Evolutionary conservation across 2,113 vertebrate genomes (phyloP).

Genomic region (Scomber colias): DNA sequence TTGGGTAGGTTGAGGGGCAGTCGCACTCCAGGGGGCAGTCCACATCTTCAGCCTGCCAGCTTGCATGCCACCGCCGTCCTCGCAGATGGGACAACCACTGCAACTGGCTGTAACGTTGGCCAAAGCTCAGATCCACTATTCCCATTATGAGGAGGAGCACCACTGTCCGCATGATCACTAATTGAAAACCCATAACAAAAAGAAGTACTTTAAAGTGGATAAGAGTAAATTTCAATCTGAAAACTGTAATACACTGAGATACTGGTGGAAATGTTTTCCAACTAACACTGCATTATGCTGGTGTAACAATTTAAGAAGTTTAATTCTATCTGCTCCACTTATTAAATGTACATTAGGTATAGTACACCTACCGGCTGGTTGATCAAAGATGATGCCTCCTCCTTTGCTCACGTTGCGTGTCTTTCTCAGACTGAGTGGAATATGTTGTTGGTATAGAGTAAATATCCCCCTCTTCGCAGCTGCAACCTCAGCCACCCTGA

Average conservation of each 20-base stretch:
- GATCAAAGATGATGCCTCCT: constrained; percentile 39
- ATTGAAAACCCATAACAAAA: constrained; percentile 8
- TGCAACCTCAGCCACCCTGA: constrained; percentile 34
- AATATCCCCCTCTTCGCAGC: constrained; percentile 33
- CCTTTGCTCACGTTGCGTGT: constrained; percentile 19
- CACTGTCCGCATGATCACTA: constrained; percentile 64
- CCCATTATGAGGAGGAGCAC: constrained; percentile 61
- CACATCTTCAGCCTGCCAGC: constrained; percentile 35
- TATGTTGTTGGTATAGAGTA: constrained; percentile 48
- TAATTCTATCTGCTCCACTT: constrained; percentile 1
- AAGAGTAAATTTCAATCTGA: neutral
- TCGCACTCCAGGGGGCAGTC: constrained; percentile 95
- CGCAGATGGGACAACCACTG: constrained; percentile 72
- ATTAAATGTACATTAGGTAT: constrained; percentile 7
- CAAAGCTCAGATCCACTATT: constrained; percentile 57
- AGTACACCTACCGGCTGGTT: constrained; percentile 53
- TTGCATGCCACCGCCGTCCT: constrained; percentile 27
- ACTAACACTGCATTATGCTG: neutral
- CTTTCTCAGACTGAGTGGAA: constrained; percentile 56
- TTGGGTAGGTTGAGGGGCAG: constrained; percentile 89
- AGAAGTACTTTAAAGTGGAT: neutral
- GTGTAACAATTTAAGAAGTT: neutral
- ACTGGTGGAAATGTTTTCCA: neutral
- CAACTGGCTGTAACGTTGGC: constrained; percentile 59
- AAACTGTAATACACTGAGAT: neutral